phyloP scores from a whole-genome alignment of 64 coral and sea anemone species.

The Dendrophyllia cribrosa region DNA sequence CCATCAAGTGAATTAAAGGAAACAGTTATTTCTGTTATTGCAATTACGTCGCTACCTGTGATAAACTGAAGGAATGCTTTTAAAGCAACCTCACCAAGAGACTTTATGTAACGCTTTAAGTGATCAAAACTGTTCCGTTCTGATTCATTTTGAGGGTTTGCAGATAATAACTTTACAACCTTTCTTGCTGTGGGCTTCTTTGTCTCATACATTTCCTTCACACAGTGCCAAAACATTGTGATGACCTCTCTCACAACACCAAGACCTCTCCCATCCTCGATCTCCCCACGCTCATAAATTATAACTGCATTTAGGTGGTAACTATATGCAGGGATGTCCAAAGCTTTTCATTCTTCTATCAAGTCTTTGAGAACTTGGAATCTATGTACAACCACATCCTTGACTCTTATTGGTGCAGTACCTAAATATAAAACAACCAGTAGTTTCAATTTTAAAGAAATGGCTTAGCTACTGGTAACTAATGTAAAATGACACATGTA shows the following conservation, averaged over 20 bases:
- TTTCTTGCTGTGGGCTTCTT: conserved; percentile 52
- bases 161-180: conserved; percentile 18
- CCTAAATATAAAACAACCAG: conserved; percentile 42
- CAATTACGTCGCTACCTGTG: conserved; percentile 55
- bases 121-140: background rate
- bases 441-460: too few relatives aligned
- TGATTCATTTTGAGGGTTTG: background rate
- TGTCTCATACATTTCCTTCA: conserved; percentile 43
- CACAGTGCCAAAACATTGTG: conserved; percentile 52
- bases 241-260: conserved; percentile 56
- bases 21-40: conserved; percentile 9
- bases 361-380: conserved; percentile 61
- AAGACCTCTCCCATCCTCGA: conserved; percentile 49
- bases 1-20: conserved; percentile 64
- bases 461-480: conserved; percentile 37
- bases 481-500: conserved; percentile 14
- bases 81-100: conserved; percentile 16
- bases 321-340: conserved; percentile 45
- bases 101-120: conserved; percentile 40
- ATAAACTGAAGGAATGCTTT: conserved; percentile 49
- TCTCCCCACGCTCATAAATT: conserved; percentile 55
- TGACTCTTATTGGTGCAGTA: conserved; percentile 12
- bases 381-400: conserved; percentile 69
- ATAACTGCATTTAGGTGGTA: conserved; percentile 56
- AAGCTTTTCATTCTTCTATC: conserved; percentile 55